phyloP scores from a whole-genome alignment of 92 coral and sea anemone genomes.

The Hydrozoanthus gracilis region DNA sequence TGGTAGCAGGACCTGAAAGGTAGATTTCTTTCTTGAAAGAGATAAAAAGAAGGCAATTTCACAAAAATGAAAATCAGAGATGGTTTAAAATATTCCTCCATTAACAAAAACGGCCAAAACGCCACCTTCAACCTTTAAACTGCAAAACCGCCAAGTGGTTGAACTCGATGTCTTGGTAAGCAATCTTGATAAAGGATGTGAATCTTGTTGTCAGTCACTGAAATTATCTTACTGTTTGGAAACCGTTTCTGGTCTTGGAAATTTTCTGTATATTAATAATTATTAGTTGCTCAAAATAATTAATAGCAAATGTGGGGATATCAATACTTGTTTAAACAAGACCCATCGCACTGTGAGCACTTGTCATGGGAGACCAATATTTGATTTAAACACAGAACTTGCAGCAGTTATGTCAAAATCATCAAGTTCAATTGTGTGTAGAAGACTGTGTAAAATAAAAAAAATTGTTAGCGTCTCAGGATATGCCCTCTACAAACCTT shows the following conservation, averaged over 20 bases:
- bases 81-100: background rate
- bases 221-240: slow-evolving; percentile 20
- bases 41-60: too few species aligned
- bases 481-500: too few species aligned
- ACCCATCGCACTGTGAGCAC: slow-evolving; percentile 36
- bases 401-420: slow-evolving; percentile 7
- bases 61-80: too few species aligned
- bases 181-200: slow-evolving; percentile 22
- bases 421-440: too few species aligned
- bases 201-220: slow-evolving; percentile 19
- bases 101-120: background rate
- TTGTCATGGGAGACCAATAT: slow-evolving; percentile 34
- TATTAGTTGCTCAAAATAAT: background rate
- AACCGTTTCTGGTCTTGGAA: slow-evolving; percentile 39
- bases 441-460: too few species aligned
- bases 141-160: background rate
- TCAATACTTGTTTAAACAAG: slow-evolving; percentile 23
- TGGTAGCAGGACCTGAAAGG: background rate
- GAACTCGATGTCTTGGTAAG: background rate
- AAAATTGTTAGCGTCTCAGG: too few species aligned
- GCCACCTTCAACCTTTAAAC: background rate
- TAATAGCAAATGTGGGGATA: slow-evolving; percentile 44
- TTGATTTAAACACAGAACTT: slow-evolving; percentile 42
- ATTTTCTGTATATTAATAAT: slow-evolving; percentile 20
- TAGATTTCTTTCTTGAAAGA: background rate